These are phyloP conservation scores for Lasioglossum oenotherae DNA, from an alignment of 2,888 invertebrate species.

Conservation along the genomic window DNA sequence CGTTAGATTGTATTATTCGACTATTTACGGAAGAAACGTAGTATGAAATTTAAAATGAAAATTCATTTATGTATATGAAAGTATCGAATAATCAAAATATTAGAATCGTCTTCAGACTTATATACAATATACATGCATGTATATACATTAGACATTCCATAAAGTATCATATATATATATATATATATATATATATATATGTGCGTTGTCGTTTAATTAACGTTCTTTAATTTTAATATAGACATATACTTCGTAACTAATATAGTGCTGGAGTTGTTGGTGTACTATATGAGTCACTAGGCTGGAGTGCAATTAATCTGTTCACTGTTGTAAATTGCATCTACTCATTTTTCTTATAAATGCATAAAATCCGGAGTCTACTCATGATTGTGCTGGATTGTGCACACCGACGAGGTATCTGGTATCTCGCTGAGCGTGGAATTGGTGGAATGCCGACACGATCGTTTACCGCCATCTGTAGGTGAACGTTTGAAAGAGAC, in stretches of 20 bases:
- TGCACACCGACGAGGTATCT: too few species aligned
- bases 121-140: neutral
- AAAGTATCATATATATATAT: neutral
- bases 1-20: neutral
- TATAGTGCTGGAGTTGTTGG: too few species aligned
- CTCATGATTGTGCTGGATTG: too few species aligned
- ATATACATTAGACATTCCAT: neutral
- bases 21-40: neutral
- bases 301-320: too few species aligned
- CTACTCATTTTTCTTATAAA: too few species aligned
- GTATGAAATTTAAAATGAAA: neutral
- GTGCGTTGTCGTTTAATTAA: constrained; percentile 18
- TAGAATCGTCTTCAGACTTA: neutral
- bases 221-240: too few species aligned
- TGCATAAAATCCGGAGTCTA: too few species aligned
- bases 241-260: neutral
- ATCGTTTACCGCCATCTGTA: constrained; percentile 48
- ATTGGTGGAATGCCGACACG: neutral
- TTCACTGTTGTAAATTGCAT: too few species aligned
- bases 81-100: too few species aligned
- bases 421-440: too few species aligned
- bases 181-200: neutral
- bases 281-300: too few species aligned
- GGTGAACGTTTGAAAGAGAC: constrained; percentile 13
- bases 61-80: too few species aligned